Evolutionary conservation across 2,888 invertebrate species (phyloP).

Genomic region (Stenolophus ochropezus): DNA sequence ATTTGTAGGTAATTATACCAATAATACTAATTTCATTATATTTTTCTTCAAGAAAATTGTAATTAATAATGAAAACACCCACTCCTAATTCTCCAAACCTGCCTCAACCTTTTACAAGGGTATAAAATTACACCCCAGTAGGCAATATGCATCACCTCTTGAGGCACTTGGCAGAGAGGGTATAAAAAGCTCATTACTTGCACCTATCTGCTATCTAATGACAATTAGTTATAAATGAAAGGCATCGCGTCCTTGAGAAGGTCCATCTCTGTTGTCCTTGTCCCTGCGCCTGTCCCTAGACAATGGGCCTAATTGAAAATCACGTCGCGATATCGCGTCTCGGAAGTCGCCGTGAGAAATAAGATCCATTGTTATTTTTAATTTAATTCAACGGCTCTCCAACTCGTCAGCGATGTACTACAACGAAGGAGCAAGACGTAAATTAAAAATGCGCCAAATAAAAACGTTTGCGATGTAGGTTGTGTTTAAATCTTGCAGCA

Average conservation of each 20-base stretch:
- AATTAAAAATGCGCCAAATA: conserved; percentile 32
- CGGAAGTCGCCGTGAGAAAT: conserved; percentile 56
- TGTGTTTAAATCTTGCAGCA: conserved; percentile 8
- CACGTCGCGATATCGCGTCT: conserved; percentile 48
- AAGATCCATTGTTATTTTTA: conserved; percentile 60
- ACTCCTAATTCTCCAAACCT: no score
- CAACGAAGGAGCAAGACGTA: conserved; percentile 41
- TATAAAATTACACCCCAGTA: not conserved
- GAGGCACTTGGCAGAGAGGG: not conserved
- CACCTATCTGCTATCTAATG: not conserved
- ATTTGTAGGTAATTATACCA: no score
- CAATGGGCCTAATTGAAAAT: conserved; percentile 55
- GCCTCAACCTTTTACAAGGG: conserved; percentile 28
- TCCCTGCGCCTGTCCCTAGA: conserved; percentile 10
- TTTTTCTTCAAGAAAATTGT: no score
- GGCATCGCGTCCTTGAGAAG: conserved; percentile 19
- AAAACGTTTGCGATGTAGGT: not conserved
- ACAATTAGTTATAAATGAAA: conserved; percentile 37
- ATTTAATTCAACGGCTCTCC: conserved; percentile 59
- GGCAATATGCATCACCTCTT: not conserved
- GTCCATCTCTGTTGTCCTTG: not conserved
- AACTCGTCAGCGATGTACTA: conserved; percentile 48
- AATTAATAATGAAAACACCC: no score
- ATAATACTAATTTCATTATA: no score
- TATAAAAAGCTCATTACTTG: conserved; percentile 22